Evolutionary conservation across 1,140 invertebrate genomes (phyloP), one percentile per base, ranked within the genome.

Genomic region (Drosophila elegans): DNA sequence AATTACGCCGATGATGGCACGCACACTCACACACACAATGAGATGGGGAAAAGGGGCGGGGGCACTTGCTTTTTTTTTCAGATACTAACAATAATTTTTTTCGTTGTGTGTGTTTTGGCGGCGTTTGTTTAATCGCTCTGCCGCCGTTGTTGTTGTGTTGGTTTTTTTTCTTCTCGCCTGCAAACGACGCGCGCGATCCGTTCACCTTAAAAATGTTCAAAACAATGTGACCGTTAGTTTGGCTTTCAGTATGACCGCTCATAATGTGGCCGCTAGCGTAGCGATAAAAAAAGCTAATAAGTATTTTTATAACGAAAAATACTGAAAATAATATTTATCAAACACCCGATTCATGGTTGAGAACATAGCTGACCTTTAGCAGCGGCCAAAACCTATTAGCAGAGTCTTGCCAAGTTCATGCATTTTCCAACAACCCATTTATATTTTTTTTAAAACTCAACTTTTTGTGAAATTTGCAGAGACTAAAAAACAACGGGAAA

Each of bases 101-200:
- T 76, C 36, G 36, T 46, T 66, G 71, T 75, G 68, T 86, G 78
- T 86, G 83, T 86, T 81, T 86, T 88, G 73, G 74, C 83, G 83
- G 83, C 83, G 83, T 88, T 78, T 88, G 36, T 51, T 77, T 75
- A 54, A 76, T 66, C 53, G 57, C 68, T n/a, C 34, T 36, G 51
- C 61, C 66, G 55, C 68, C 68, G 48, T 55, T 73, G n/a, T 54
- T 69, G 63, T 60, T 74, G 36, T 57, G 27, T 32, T 62, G 42
- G 16, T 64, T 73, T 51, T 59, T 66, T 48, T 49, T 74, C 52
- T 36, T 55, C 63, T 66, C 55, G 56, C 56, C 51, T 54, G 42
- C 61, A 25, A 66, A 54, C 27, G 45, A 69, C 61, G 61, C 52
- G 48, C 71, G 67, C 66, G 56, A 46, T 74, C 49, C 64, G 45